Percentiles rank a stretch among this genome's conserved stretches.
phyloP scores from a whole-genome alignment of 2,113 vertebrate genomes.

The Tenrec ecaudatus region DNA sequence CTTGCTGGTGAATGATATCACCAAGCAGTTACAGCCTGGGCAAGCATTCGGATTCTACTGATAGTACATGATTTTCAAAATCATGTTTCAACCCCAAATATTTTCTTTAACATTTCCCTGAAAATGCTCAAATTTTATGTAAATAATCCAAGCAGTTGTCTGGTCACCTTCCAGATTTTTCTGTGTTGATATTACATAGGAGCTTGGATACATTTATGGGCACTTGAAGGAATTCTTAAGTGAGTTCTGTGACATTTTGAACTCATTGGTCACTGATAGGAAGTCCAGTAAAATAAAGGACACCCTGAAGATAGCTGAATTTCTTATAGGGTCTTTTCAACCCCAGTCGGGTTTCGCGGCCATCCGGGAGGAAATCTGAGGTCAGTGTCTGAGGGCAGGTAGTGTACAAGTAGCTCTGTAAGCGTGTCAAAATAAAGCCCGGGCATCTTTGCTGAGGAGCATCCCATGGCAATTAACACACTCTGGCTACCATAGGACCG shows the following conservation, averaged over 20 bases:
- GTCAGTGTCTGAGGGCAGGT: background rate
- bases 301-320: constrained; percentile 4
- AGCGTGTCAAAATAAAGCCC: background rate
- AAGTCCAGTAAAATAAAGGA: background rate
- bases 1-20: constrained; percentile 19
- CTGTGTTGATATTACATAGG: background rate
- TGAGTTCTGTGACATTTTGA: constrained; percentile 38
- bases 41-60: background rate
- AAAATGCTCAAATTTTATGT: background rate
- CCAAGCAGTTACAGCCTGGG: background rate
- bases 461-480: background rate
- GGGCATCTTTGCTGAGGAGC: background rate
- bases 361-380: background rate
- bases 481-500: background rate
- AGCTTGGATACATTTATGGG: background rate
- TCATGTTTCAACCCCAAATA: background rate
- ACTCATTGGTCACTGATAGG: constrained; percentile 21
- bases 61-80: background rate
- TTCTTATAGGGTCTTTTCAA: constrained; percentile 19
- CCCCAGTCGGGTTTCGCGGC: background rate
- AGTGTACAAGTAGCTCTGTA: background rate
- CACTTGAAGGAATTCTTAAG: background rate
- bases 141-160: background rate
- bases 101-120: constrained; percentile 3
- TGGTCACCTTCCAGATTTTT: constrained; percentile 17